Base-by-base conservation (phyloP, 2,888 invertebrate species). In the Patella ulyssiponensis region DNA sequence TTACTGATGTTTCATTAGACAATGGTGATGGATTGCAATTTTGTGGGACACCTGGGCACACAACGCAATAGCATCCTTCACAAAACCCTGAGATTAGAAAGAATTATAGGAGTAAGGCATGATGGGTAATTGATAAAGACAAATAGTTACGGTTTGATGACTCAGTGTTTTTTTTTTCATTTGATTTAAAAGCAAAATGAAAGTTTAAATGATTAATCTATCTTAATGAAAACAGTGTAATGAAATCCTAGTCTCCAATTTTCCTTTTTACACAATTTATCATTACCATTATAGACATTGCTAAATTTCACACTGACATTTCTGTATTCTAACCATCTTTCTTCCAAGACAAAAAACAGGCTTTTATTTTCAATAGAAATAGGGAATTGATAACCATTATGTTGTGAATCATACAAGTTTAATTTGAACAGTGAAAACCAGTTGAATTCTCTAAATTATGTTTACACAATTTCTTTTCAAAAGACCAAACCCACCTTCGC, bases 71-170 rank as follows among this genome's bases (percentile, higher is more conserved):
- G 44, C 44, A 44, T 44, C 44, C 44, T 44, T 44, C 44, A 44
- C 44, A 44, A 44, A 44, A 44, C 44, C 44, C 44, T 44, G 44
- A 44, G 44, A 23, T 64, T 64, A 64, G 64, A 64, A 23, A 64
- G 23, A 64, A 64, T 64, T 11, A 23, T 64, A 64, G 20, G 64
- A 12, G 23, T 23, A 64, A 20, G 20, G 3, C 20, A 64, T 11
- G 23, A 64, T 64, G 64, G 64, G 64, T 64, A 64, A 64, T 64
- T 64, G 23, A 64, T 64, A 64, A 64, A 64, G 64, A 64, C 20
- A 64, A 64, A 64, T 64, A 64, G 44, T 44, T 44, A 44, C 7
- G 64, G 64, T 23, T 64, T 20, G 20, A 23, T 64, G 64, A 64
- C 64, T 64, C 64, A 64, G 64, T 64, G 20, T 64, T 12, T 44